These are phyloP conservation scores for Philereme vetulata DNA, from an alignment of 2,888 invertebrate species.

Conservation along the genomic window DNA sequence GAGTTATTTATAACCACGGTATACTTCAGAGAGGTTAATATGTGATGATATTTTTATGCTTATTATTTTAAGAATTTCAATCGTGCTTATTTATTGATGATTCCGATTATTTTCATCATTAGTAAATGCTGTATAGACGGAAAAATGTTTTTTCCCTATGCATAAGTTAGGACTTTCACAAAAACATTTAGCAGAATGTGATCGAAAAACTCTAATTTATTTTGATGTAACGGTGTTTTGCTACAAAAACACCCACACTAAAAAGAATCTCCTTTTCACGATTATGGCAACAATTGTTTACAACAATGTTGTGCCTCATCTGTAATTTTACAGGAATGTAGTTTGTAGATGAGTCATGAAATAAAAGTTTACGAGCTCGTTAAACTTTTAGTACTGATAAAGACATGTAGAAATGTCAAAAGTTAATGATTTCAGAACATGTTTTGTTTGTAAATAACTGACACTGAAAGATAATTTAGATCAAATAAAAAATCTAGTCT, in stretches of 20 bases:
- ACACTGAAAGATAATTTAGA: constrained; percentile 3
- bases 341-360: constrained; percentile 13
- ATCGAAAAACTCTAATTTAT: neutral
- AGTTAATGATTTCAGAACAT: constrained; percentile 13
- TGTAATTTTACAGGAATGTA: neutral
- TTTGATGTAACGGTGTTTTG: neutral
- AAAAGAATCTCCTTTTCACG: neutral
- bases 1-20: no score
- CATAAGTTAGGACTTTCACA: neutral
- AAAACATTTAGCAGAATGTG: neutral
- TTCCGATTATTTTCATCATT: neutral
- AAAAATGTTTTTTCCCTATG: neutral
- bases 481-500: neutral
- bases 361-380: constrained; percentile 30
- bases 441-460: neutral
- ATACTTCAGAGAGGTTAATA: no score
- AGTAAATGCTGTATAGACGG: neutral
- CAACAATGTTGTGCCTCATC: neutral
- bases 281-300: neutral
- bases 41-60: no score
- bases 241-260: neutral
- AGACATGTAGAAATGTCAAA: constrained; percentile 9
- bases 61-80: no score
- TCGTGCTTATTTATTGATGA: no score
- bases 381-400: constrained; percentile 27